Base-by-base conservation (phyloP, 2,797 vertebrate genomes). In the Myotis myotis region DNA sequence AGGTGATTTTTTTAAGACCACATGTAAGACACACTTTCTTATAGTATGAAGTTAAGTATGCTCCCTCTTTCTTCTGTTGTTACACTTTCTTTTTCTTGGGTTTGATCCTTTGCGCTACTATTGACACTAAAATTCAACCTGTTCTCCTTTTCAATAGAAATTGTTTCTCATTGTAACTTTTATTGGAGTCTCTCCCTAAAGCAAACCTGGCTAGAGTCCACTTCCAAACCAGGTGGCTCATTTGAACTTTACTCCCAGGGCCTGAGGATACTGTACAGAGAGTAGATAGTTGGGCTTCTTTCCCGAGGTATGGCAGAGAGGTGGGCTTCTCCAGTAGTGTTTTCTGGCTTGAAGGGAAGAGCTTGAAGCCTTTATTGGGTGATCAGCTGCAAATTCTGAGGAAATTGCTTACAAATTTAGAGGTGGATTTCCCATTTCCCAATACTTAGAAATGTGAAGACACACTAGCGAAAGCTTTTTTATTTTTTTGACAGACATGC, bases 261-360 rank as follows among this genome's bases (percentile, higher is more conserved):
- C 57, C 57, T 75, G 55, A 68, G 33, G 68, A n/a, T 78, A 16
- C 55, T 66, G 11, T 83, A 3, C 74, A 8, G 57, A 92, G 68
- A 86, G 23, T n/a, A 87, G 95, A 70, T 20, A 72, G 85, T 76
- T 66, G 80, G 81, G 10, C 41, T 89, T 88, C 57, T 89, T 84
- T 74, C n/a, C 41, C 62, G 62, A 2, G n/a, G 12, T 83, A 1
- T 72, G 36, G 17, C 83, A 62, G 0, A 64, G 84, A 72, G 41
- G 82, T 41, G 55, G 41, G 28, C 60, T 89, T 95, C 23, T 86
- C 78, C 4, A 22, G 17, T n/a, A 57, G 92, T 60, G 55, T 87
- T 85, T 91, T 89, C 57, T 87, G 72, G 30, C 72, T 57, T 84
- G 57, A 49, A 57, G 55, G 76, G 23, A 64, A 8, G 30, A 78